Percentiles rank a stretch among this genome's conserved stretches.
These are phyloP conservation scores for Sebastes diploproa DNA, from an alignment of 2,797 vertebrate species.

Conservation along the genomic window DNA sequence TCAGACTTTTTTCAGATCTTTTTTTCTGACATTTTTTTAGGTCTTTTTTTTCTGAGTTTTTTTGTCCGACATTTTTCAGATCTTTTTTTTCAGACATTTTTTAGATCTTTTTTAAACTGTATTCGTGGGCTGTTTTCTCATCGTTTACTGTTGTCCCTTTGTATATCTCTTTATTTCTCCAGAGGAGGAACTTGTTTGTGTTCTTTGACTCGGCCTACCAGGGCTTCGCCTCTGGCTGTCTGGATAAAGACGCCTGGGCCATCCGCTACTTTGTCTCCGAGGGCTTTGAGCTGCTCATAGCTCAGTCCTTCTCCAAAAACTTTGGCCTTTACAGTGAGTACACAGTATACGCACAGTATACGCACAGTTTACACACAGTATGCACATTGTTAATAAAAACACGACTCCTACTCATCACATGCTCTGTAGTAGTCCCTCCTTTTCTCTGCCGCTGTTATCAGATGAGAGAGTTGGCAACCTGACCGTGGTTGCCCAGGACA, in stretches of 20 bases:
- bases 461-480: conserved; percentile 97
- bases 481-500: conserved; percentile 89
- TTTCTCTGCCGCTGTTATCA: conserved; percentile 52
- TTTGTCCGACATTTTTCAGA: too few species aligned
- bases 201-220: conserved; percentile 99
- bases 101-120: too few species aligned
- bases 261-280: conserved; percentile 93
- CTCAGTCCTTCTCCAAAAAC: conserved; percentile 99
- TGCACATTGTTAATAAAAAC: neutral
- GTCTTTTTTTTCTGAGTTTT: too few species aligned
- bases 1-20: too few species aligned
- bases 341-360: too few species aligned
- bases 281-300: conserved; percentile 94
- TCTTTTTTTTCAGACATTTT: too few species aligned
- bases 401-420: neutral
- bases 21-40: too few species aligned
- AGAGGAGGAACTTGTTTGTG: conserved; percentile 91
- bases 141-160: neutral
- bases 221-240: conserved; percentile 94
- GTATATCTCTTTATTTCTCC: neutral
- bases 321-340: conserved; percentile 98
- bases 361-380: neutral
- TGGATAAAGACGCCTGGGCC: conserved; percentile 96
- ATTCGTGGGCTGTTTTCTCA: neutral
- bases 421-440: neutral